phyloP scores from a whole-genome alignment of 2,113 vertebrate genomes.

The Opisthocomus hoazin region DNA sequence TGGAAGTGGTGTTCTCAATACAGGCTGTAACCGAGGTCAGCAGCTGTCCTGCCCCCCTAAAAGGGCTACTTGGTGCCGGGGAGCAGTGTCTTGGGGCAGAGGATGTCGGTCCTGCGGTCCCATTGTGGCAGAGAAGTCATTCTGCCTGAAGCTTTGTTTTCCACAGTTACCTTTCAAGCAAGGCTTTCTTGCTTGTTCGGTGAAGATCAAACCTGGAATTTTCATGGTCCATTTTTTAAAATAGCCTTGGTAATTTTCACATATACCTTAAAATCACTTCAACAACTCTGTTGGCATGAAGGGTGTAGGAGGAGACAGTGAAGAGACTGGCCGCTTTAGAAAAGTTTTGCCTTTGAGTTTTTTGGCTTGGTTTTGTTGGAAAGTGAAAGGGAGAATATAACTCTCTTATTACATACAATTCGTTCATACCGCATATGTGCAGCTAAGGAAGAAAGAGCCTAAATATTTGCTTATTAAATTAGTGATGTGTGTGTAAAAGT shows the following conservation, averaged over 20 bases:
- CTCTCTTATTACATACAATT: neutral
- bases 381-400: neutral
- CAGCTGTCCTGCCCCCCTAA: neutral
- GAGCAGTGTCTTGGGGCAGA: no score
- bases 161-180: neutral
- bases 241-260: neutral
- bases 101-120: rapidly evolving
- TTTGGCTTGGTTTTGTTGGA: neutral
- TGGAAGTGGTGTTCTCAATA: neutral
- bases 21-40: neutral
- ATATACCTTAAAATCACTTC: neutral
- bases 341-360: neutral
- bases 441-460: neutral
- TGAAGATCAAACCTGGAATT: neutral
- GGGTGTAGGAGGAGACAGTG: neutral
- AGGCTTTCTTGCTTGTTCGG: neutral
- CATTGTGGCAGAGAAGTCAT: neutral
- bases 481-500: neutral
- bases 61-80: no score
- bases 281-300: neutral
- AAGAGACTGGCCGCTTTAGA: neutral
- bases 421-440: neutral
- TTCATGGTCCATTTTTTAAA: neutral
- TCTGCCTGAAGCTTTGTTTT: neutral
- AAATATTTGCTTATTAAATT: neutral